Conservation (phyloP, 2,888 invertebrate genomes). For the Trissolcus japonicus region DNA sequence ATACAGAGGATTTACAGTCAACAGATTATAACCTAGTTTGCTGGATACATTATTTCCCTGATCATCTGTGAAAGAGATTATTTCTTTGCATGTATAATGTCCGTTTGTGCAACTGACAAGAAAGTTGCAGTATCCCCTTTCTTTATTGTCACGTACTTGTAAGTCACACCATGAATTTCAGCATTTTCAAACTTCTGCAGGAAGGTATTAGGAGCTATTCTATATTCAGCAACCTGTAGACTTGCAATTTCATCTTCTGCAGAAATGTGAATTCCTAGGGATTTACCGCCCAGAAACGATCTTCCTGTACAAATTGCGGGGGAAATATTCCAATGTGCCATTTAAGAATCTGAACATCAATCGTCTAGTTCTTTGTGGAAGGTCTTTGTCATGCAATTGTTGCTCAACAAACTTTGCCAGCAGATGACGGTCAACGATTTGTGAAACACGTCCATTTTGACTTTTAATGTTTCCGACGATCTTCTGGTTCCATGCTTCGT, state of each 20-base stretch:
- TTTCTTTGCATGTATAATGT: constrained; percentile 4
- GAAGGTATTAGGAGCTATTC: neutral
- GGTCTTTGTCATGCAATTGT: neutral
- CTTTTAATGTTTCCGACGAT: constrained; percentile 7
- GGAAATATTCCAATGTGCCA: constrained; percentile 8
- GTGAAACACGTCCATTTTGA: constrained; percentile 9
- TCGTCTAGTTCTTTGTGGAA: neutral
- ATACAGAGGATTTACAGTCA: constrained; percentile 7
- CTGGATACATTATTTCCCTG: neutral
- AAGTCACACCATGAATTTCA: constrained; percentile 4
- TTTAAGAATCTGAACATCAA: constrained; percentile 2
- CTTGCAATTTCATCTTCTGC: neutral
- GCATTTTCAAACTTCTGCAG: constrained; percentile 1
- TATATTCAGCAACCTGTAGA: constrained; percentile 1
- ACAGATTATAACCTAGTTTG: constrained; percentile 1
- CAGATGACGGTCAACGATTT: constrained; percentile 14
- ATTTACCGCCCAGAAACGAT: constrained; percentile 3
- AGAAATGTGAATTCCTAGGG: neutral
- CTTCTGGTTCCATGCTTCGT: constrained; percentile 20
- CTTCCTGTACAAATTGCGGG: constrained; percentile 10
- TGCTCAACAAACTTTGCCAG: constrained; percentile 17
- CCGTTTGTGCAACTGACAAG: neutral
- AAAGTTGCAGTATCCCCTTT: constrained; percentile 8
- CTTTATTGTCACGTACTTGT: constrained; percentile 8
- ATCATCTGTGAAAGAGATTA: constrained; percentile 8